Evolutionary conservation across 1,140 invertebrate genomes (phyloP).

Genomic region (Danaus plexippus): DNA sequence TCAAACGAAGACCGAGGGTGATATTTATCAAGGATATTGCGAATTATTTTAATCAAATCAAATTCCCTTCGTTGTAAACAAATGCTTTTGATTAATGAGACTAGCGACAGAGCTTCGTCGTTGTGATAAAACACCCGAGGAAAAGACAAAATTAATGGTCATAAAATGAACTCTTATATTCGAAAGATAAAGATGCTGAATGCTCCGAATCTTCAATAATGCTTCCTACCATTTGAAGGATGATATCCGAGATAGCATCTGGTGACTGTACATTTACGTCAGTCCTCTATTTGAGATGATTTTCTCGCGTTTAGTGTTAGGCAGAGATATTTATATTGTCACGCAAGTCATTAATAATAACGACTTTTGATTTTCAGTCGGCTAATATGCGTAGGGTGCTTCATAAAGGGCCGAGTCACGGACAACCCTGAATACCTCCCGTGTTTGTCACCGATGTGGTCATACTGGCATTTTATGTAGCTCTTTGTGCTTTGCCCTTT

Average conservation of each 20-base stretch:
- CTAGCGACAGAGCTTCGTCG: constrained; percentile 66
- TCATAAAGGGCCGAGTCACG: constrained; percentile 56
- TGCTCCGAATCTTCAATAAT: constrained; percentile 62
- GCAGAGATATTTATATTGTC: constrained; percentile 66
- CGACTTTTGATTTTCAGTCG: constrained; percentile 69
- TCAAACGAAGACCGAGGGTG: constrained; percentile 70
- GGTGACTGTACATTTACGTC: constrained; percentile 56
- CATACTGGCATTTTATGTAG: constrained; percentile 65
- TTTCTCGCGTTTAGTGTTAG: constrained; percentile 47
- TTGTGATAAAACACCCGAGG: constrained; percentile 66
- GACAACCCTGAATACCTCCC: constrained; percentile 58
- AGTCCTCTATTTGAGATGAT: constrained; percentile 35
- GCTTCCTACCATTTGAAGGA: constrained; percentile 64
- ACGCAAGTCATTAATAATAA: constrained; percentile 67
- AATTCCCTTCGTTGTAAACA: constrained; percentile 71
- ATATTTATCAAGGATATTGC: constrained; percentile 73
- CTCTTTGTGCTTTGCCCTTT: constrained; percentile 67
- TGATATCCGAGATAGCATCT: constrained; percentile 59
- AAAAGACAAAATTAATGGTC: constrained; percentile 69
- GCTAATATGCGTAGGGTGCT: constrained; percentile 61
- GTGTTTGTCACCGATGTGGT: constrained; percentile 66
- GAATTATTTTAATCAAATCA: constrained; percentile 73
- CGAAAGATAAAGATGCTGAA: constrained; percentile 68
- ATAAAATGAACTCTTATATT: constrained; percentile 71
- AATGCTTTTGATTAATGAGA: constrained; percentile 72